Evolutionary conservation across 2,113 vertebrate species (phyloP), one percentile per base, ranked within the genome.

Genomic region (Anthoscopus minutus): DNA sequence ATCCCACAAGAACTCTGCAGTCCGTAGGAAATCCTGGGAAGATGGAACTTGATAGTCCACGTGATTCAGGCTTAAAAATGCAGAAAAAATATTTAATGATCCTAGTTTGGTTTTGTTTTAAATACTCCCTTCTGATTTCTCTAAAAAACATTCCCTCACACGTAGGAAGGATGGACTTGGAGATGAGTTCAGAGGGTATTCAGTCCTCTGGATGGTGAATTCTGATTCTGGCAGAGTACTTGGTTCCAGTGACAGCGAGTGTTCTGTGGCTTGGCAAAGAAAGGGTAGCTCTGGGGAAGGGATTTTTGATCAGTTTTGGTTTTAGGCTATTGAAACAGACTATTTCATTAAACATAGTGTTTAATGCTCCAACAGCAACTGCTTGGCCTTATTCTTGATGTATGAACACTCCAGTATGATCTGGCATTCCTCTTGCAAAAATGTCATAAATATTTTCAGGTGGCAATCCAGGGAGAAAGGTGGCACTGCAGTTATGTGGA

Each of bases 221-320:
- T 45, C 30, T 78, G 37, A 47, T 54, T 65, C 16, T 57, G 51
- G 13, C 33, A 57, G 47, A 81, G 27, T 50, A 14, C 6, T 54
- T 64, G 35, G 5, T 78, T 51, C 30, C 58, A 30, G 67, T 0
- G 0, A 21, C 28, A 88, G 45, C 3, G 0, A 37, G 11, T 20
- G 28, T 51, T 27, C 37, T 70, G 24, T 78, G 42, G 37, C 61
- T 70, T 80, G n/a, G 37, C 25, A 5, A 4, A 13, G 16, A 5
- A 4, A 13, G 16, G 19, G 3, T 69, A 45, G 13, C 42, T 66
- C 25, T 73, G 28, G 42, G 48, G 54, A 83, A 70, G 37, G n/a
- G 22, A 30, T 30, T 3, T 2, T 44, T 33, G 31, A 31, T n/a
- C 28, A 48, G 23, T 57, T 86, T 61, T 86, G 23, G 5, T 66